Evolutionary conservation across 1,140 invertebrate genomes (phyloP).

Genomic region (Bombus superbus): DNA sequence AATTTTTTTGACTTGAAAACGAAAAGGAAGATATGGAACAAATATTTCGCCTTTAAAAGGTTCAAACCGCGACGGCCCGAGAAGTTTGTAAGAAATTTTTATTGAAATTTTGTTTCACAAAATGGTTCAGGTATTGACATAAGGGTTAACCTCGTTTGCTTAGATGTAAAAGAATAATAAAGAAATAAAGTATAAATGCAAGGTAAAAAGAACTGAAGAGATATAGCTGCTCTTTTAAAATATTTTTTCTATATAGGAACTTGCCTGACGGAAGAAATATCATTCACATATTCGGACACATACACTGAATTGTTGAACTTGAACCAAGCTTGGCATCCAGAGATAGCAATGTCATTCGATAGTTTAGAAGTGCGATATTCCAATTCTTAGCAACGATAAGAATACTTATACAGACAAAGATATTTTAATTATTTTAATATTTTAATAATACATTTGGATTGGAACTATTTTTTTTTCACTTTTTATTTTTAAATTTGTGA

Average conservation of each 20-base stretch:
- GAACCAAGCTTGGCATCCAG: background rate
- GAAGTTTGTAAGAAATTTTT: too few species aligned
- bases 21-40: too few species aligned
- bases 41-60: too few species aligned
- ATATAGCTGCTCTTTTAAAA: too few species aligned
- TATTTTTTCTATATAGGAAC: background rate
- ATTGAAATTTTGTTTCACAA: too few species aligned
- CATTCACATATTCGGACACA: background rate
- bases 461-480: background rate
- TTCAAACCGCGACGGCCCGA: too few species aligned
- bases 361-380: background rate
- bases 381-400: background rate
- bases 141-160: too few species aligned
- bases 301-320: background rate
- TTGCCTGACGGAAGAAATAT: background rate
- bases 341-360: background rate
- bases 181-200: background rate
- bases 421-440: background rate
- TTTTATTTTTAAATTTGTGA: background rate
- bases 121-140: too few species aligned
- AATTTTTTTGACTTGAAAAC: too few species aligned
- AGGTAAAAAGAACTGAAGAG: too few species aligned
- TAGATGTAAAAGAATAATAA: background rate
- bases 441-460: background rate
- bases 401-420: too few species aligned